Evolutionary conservation across 2,113 vertebrate genomes (phyloP), one percentile per base, ranked within the genome.

Genomic region (Dipodomys stephensi): DNA sequence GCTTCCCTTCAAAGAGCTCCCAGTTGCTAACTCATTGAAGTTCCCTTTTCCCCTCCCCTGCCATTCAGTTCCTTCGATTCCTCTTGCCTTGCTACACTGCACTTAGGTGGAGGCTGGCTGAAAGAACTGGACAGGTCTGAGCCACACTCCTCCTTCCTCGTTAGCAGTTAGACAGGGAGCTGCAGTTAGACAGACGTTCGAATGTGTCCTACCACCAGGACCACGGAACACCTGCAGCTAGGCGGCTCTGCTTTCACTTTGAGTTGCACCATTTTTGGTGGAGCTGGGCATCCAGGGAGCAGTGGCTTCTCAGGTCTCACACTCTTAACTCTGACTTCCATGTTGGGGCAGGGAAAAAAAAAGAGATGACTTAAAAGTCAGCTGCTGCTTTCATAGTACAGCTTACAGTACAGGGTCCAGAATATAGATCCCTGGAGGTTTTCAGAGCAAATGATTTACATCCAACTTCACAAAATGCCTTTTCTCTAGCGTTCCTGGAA

Each of bases 381-480:
- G 53, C 67, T 82, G 87, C 68, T 86, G 92, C 77, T 90, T 95
- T 90, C 94, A 88, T 82, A 68, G 76, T 86, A 76, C 64, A 64
- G 65, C 90, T 96, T 57, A 57, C 53, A 81, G 88, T 15, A 12
- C 30, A 30, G 76, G 92, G 73, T 49, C 77, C n/a, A 90, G 90
- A 88, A 39, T 80, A 69, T 32, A 94, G 94, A 92, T 94, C 90
- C 79, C 67, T 13, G 44, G 92, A 27, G 77, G 83, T 95, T 92
- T 96, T 94, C 68, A 77, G 82, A 96, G 71, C 95, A 92, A 96
- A 74, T 96, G 95, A 96, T 97, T 96, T 97, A 97, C 25, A 94
- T 90, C 92, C 1, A 0, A 81, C 71, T 85, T 93, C 90, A 93
- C 91, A 92, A 95, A 96, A 96, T 86, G 93, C 86, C 72, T 97